Percentiles rank a stretch among this genome's conserved stretches.
Conservation (phyloP, 2,888 invertebrate species). For the Antitype chi region DNA sequence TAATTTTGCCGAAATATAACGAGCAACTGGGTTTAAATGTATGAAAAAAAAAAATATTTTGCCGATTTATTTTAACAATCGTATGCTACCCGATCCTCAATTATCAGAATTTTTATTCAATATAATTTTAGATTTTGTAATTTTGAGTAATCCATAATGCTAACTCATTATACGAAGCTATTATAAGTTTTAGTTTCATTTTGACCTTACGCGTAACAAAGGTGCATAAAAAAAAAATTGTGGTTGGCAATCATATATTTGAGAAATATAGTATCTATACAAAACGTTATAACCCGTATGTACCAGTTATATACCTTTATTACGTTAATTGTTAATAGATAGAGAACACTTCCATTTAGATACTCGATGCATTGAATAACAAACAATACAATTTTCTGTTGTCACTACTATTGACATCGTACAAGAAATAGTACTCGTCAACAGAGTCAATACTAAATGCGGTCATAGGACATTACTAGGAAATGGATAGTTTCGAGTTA, state of each 20-base stretch:
- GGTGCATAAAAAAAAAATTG: slow-evolving; percentile 62
- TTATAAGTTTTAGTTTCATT: slow-evolving; percentile 65
- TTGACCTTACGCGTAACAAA: slow-evolving; percentile 63
- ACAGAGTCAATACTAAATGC: slow-evolving; percentile 60
- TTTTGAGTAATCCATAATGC: slow-evolving; percentile 63
- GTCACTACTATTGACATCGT: slow-evolving; percentile 73
- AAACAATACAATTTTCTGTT: slow-evolving; percentile 66
- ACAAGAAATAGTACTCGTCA: slow-evolving; percentile 72
- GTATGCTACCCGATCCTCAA: slow-evolving; percentile 60
- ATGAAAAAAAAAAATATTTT: slow-evolving; percentile 47
- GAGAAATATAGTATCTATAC: slow-evolving; percentile 67
- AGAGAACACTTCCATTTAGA: slow-evolving; percentile 60
- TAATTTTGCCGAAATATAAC: slow-evolving; percentile 45
- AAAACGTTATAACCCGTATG: slow-evolving; percentile 66
- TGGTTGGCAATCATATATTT: slow-evolving; percentile 65
- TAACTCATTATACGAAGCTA: slow-evolving; percentile 68
- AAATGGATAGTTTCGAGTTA: slow-evolving; percentile 55
- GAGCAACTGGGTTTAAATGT: slow-evolving; percentile 68
- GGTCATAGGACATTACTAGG: slow-evolving; percentile 54
- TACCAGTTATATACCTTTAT: slow-evolving; percentile 65
- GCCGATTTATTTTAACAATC: slow-evolving; percentile 65
- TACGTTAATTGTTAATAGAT: slow-evolving; percentile 67
- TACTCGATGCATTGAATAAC: slow-evolving; percentile 54
- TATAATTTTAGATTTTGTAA: slow-evolving; percentile 64
- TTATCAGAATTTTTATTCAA: slow-evolving; percentile 63